Evolutionary conservation across 2,797 vertebrate genomes (phyloP).

Genomic region (Adrianichthys oophorus): DNA sequence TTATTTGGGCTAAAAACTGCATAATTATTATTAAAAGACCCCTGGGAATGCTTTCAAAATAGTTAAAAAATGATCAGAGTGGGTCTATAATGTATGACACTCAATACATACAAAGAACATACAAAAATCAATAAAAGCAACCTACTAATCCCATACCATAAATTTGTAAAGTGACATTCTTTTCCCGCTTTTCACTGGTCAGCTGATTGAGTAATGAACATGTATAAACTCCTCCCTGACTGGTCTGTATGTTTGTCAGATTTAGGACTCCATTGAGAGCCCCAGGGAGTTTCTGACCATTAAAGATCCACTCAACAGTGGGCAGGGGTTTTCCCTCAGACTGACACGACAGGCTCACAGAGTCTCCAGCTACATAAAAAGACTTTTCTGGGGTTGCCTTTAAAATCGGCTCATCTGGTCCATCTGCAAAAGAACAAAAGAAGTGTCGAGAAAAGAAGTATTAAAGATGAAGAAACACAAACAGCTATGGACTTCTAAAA

Average conservation of each 20-base stretch:
- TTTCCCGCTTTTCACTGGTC: conserved; percentile 46
- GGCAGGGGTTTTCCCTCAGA: conserved; percentile 76
- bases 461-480: not conserved
- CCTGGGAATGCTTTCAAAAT: too few species aligned
- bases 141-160: conserved; percentile 65
- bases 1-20: too few species aligned
- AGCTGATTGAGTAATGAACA: conserved; percentile 71
- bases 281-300: conserved; percentile 45
- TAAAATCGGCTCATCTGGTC: conserved; percentile 76
- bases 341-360: conserved; percentile 69
- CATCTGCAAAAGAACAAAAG: conserved; percentile 68
- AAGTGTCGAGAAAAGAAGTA: too few species aligned
- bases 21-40: too few species aligned
- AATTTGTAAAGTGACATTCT: conserved; percentile 62
- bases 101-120: not conserved
- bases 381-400: conserved; percentile 47
- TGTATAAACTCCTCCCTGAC: conserved; percentile 79
- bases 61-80: too few species aligned
- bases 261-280: conserved; percentile 60
- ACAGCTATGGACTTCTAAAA: not conserved
- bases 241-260: conserved; percentile 62
- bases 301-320: conserved; percentile 71
- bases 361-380: conserved; percentile 63
- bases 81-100: too few species aligned
- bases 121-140: not conserved